phyloP scores from a whole-genome alignment of 2,113 vertebrate genomes.

The Heliornis fulica region DNA sequence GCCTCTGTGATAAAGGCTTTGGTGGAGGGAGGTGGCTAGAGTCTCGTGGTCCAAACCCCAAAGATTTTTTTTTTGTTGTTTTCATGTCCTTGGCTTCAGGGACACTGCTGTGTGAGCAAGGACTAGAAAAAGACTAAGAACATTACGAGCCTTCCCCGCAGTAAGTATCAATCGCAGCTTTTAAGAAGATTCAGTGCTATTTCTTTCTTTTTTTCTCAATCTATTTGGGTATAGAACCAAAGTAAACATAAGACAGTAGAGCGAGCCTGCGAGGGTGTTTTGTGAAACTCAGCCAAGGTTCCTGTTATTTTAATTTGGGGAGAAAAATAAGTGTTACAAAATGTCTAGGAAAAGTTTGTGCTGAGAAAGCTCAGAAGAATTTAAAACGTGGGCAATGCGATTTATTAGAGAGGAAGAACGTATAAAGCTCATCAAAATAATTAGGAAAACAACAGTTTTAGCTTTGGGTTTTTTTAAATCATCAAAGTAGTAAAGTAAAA shows the following conservation, averaged over 20 bases:
- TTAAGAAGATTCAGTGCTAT: slow-evolving; percentile 26
- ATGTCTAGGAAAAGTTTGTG: background rate
- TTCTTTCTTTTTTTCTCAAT: slow-evolving; percentile 38
- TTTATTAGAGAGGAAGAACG: background rate
- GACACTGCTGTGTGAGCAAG: slow-evolving; percentile 35
- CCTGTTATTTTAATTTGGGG: slow-evolving; percentile 25
- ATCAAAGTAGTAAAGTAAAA: background rate
- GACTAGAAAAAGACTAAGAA: slow-evolving; percentile 49
- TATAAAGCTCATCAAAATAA: background rate
- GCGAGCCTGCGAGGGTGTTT: slow-evolving; percentile 37
- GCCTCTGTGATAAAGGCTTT: slow-evolving; percentile 35
- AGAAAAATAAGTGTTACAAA: slow-evolving; percentile 32
- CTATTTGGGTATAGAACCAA: slow-evolving; percentile 10
- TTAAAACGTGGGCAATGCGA: background rate
- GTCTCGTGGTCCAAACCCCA: slow-evolving; percentile 40
- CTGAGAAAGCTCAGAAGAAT: slow-evolving; percentile 11
- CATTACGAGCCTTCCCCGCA: slow-evolving; percentile 25
- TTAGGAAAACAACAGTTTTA: background rate
- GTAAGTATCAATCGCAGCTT: slow-evolving; percentile 36
- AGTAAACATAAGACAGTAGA: slow-evolving; percentile 24
- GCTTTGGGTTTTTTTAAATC: background rate
- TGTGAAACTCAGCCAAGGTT: slow-evolving; percentile 15
- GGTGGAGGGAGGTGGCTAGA: slow-evolving; percentile 52
- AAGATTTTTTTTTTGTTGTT: slow-evolving; percentile 23
- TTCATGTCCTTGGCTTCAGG: slow-evolving; percentile 53